Base-by-base conservation (phyloP, 2,888 invertebrate species). In the Megamerina dolium region DNA sequence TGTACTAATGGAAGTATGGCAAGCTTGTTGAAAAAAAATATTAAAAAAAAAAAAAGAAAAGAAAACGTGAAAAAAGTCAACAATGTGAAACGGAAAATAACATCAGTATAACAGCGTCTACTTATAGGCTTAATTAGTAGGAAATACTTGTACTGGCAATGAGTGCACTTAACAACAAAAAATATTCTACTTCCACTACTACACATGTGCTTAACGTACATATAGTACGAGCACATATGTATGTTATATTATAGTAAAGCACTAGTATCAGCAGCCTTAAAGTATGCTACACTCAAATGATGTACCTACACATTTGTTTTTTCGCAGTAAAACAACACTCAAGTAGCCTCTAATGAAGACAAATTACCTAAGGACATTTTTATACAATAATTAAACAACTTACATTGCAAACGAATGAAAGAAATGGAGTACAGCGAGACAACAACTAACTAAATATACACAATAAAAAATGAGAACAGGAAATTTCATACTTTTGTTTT, bases 291-390 rank as follows among this genome's bases (percentile, higher is more conserved):
- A 31, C 13, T 16, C 13, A 31, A n/a, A n/a, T n/a, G n/a, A n/a
- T n/a, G n/a, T n/a, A n/a, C n/a, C n/a, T n/a, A n/a, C n/a, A n/a
- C n/a, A 8, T 23, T 23, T 6, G 8, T 23, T 23, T 23, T 23
- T 23, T 23, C 6, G 10, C 6, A 23, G 23, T 23, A 23, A 23
- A 23, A 23, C 23, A 10, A 23, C 23, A 23, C 37, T 41, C 49
- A 50, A 53, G 50, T 48, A 73, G 75, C 73, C 73, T 74, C 76
- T 77, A 76, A 66, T 66, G 67, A 66, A 67, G 67, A 65, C 64
- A 66, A 67, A 67, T 67, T 67, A 66, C 67, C 63, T 61, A 59
- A 64, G 65, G 66, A 64, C 61, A 66, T 67, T 65, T 61, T 62
- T 63, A 64, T 64, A 58, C 60, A 63, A 67, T 67, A 65, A 67